phyloP scores from a whole-genome alignment of 1,140 invertebrate species.

The Aporrectodea caliginosa region DNA sequence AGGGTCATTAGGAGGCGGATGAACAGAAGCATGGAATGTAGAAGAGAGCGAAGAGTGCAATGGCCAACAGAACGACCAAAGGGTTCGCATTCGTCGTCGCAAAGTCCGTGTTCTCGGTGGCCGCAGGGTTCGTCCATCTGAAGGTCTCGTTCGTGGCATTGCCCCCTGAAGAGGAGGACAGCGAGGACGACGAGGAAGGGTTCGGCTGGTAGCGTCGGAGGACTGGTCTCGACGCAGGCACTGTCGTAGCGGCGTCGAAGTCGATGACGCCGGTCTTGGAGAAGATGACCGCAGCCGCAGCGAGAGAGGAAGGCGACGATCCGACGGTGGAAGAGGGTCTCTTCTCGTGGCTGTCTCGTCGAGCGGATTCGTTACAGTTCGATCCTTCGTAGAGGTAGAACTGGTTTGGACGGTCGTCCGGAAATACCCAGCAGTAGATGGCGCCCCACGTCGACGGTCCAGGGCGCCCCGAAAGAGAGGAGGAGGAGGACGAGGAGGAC shows the following conservation, averaged over 20 bases:
- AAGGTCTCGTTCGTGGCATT: background rate
- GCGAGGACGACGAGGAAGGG: background rate
- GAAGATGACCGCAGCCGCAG: background rate
- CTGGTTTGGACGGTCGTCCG: background rate
- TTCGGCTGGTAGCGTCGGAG: background rate
- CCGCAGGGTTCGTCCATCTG: background rate
- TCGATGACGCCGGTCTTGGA: background rate
- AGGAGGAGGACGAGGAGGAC: background rate
- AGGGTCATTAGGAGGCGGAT: too few species aligned
- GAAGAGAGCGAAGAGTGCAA: background rate
- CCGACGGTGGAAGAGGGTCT: too few species aligned
- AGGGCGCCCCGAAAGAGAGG: background rate
- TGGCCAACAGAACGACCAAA: background rate
- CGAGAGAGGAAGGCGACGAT: background rate
- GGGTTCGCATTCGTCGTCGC: background rate
- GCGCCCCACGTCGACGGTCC: background rate
- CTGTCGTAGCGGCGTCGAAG: background rate
- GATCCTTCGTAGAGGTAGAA: background rate
- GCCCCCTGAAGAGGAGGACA: background rate
- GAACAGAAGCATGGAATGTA: background rate
- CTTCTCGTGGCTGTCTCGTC: background rate
- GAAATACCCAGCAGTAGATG: conserved; percentile 19
- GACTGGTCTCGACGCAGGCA: background rate
- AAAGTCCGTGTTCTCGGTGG: background rate
- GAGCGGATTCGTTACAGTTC: background rate